Conservation (phyloP, 2,113 vertebrate species). For the Pachyramphus minor region DNA sequence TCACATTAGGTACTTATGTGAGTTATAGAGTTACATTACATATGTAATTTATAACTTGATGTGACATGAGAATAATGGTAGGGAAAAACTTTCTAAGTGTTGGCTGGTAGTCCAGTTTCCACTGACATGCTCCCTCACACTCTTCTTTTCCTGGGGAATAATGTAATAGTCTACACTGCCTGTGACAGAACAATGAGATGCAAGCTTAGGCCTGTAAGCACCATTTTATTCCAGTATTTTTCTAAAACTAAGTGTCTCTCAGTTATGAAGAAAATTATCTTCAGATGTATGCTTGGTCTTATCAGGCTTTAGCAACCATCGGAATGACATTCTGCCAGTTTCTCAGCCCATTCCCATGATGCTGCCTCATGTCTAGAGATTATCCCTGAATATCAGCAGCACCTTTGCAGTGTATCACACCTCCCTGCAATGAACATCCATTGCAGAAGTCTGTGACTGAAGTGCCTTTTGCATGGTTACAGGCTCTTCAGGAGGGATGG, state of each 20-base stretch:
- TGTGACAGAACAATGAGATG: not conserved
- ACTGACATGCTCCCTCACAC: not conserved
- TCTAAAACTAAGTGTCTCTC: not conserved
- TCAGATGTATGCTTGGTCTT: not conserved
- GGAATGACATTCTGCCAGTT: not conserved
- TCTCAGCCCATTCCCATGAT: not conserved
- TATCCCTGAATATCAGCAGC: not conserved
- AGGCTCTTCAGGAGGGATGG: no score
- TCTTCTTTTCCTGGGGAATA: not conserved
- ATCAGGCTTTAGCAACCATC: not conserved
- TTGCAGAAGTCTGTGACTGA: not conserved
- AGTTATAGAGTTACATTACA: not conserved
- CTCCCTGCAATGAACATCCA: not conserved
- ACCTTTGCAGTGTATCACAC: not conserved
- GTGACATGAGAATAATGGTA: not conserved
- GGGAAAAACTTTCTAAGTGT: not conserved
- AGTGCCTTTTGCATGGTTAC: no score
- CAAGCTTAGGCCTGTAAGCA: not conserved
- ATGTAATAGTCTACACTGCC: not conserved
- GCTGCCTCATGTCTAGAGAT: not conserved
- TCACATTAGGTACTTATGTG: not conserved
- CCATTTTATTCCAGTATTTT: not conserved
- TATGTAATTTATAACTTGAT: not conserved
- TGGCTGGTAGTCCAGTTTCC: not conserved
- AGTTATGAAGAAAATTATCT: not conserved